Evolutionary conservation across 2,797 vertebrate genomes (phyloP).

Genomic region (Hoplostethus atlanticus): DNA sequence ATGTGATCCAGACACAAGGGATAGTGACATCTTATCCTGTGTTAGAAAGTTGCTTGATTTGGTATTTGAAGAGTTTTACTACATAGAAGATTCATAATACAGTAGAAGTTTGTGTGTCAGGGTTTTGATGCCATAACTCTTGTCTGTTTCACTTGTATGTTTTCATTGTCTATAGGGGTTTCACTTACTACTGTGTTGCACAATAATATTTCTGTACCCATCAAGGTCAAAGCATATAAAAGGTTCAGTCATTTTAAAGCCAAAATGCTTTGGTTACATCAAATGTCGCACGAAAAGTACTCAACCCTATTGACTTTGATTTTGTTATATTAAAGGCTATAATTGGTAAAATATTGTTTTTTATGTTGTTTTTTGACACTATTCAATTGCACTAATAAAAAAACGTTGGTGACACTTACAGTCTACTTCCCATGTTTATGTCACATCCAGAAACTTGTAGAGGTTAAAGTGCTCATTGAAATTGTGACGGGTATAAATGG

Average conservation of each 20-base stretch:
- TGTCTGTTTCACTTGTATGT: slow-evolving; percentile 24
- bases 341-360: too few relatives aligned
- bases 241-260: too few relatives aligned
- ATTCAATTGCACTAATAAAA: too few relatives aligned
- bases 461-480: background rate
- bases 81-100: background rate
- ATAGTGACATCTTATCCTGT: too few relatives aligned
- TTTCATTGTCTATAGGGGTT: background rate
- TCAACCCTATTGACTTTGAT: too few relatives aligned
- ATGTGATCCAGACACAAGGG: too few relatives aligned
- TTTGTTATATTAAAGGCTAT: too few relatives aligned
- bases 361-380: too few relatives aligned
- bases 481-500: too few relatives aligned
- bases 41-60: background rate
- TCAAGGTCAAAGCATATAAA: background rate
- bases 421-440: too few relatives aligned
- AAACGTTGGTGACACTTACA: too few relatives aligned
- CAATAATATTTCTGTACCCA: background rate
- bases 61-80: background rate
- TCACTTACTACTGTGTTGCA: background rate
- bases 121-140: background rate
- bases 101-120: background rate
- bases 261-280: background rate
- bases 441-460: background rate
- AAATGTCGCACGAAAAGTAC: too few relatives aligned